Conservation (phyloP, 1,140 invertebrate genomes). For the Sinonovacula constricta region DNA sequence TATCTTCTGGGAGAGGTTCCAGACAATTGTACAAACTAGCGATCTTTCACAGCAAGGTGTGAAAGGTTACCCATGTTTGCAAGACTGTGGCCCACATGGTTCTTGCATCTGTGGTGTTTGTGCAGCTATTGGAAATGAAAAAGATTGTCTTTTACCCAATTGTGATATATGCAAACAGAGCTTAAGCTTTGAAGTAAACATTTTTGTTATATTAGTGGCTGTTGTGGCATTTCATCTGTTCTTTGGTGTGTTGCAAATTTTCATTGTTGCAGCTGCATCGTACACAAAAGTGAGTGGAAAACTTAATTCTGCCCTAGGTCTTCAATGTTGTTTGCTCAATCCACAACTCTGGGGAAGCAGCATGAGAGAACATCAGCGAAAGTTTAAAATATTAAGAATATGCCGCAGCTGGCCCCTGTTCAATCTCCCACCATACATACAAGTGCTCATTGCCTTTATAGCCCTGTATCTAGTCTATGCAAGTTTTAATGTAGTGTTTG, state of each 20-base stretch:
- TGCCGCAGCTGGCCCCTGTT: conserved; percentile 56
- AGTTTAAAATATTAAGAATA: conserved; percentile 34
- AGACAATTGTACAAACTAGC: conserved; percentile 54
- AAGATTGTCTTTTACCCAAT: conserved; percentile 62
- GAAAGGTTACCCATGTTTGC: conserved; percentile 64
- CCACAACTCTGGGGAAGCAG: conserved; percentile 51
- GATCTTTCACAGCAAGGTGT: conserved; percentile 53
- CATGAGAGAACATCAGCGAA: conserved; percentile 12
- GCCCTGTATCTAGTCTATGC: conserved; percentile 29
- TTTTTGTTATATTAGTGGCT: conserved; percentile 38
- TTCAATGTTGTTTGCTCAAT: conserved; percentile 67
- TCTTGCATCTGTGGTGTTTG: conserved; percentile 72
- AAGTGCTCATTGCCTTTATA: conserved; percentile 51
- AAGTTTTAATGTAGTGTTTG: conserved; percentile 38
- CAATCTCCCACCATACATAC: conserved; percentile 58
- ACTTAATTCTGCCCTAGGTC: conserved; percentile 58
- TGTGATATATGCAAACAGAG: conserved; percentile 62
- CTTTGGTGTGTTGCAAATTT: conserved; percentile 55
- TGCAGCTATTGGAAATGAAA: conserved; percentile 58
- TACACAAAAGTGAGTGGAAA: conserved; percentile 52
- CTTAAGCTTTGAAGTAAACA: conserved; percentile 42
- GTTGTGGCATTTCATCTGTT: conserved; percentile 57
- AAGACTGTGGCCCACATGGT: conserved; percentile 71
- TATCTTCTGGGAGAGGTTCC: conserved; percentile 56
- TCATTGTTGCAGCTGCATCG: conserved; percentile 54